phyloP scores from a whole-genome alignment of 1,140 invertebrate species.

The Tetramorium simillimum region DNA sequence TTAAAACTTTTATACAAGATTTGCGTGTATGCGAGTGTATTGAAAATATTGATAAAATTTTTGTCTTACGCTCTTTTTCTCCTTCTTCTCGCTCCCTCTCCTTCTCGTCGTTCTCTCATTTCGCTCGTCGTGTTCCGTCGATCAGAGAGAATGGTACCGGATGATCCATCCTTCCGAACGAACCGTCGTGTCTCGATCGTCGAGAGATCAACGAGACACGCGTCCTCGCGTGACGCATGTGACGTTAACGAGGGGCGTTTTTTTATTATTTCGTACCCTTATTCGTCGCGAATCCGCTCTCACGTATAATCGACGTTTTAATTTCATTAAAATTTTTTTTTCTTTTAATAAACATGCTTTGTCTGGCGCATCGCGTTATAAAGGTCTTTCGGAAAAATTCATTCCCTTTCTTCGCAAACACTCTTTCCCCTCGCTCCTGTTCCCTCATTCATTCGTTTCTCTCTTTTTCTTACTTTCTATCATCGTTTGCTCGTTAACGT shows the following conservation, averaged over 20 bases:
- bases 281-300: conserved; percentile 43
- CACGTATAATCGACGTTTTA: conserved; percentile 49
- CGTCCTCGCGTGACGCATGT: conserved; percentile 14
- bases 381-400: conserved; percentile 65
- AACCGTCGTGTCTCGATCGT: conserved; percentile 54
- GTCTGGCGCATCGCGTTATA: conserved; percentile 59
- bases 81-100: conserved; percentile 45
- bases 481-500: conserved; percentile 52
- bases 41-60: conserved; percentile 80
- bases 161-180: conserved; percentile 54
- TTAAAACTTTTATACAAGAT: conserved; percentile 79
- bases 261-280: conserved; percentile 58
- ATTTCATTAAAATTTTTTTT: conserved; percentile 63
- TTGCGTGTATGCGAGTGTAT: conserved; percentile 78
- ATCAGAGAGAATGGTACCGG: conserved; percentile 40
- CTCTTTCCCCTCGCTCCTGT: conserved; percentile 17
- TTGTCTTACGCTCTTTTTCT: conserved; percentile 62
- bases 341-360: conserved; percentile 45
- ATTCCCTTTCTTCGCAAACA: conserved; percentile 37
- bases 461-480: conserved; percentile 30
- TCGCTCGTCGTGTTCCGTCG: conserved; percentile 16
- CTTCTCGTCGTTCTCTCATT: conserved; percentile 35
- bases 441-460: conserved; percentile 20
- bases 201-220: conserved; percentile 37
- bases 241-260: conserved; percentile 36